A percentile compares a stretch with the other conserved stretches of the same genome.
Evolutionary conservation across 1,140 invertebrate species (phyloP).

Genomic region (Zophobas morio): DNA sequence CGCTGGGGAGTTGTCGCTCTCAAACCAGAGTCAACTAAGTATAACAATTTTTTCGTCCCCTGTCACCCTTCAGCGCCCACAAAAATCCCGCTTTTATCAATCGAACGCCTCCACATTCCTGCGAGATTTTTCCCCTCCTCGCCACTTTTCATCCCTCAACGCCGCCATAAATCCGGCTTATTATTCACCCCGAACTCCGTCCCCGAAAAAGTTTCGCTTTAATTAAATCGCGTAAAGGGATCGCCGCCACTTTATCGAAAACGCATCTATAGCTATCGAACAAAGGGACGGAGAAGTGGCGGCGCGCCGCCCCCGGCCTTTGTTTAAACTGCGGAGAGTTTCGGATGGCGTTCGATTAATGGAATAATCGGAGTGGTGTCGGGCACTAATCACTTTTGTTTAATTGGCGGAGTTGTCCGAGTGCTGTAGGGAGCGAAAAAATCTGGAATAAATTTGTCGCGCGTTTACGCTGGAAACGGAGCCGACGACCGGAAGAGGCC

Average conservation of each 20-base stretch:
- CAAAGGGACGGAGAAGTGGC: neutral
- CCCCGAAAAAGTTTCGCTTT: neutral
- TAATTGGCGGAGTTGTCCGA: neutral
- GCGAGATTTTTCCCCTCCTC: no score
- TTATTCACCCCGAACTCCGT: no score
- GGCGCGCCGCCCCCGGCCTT: neutral
- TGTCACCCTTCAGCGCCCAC: no score
- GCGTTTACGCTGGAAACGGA: neutral
- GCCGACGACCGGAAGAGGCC: neutral
- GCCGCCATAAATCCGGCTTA: no score
- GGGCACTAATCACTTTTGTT: neutral
- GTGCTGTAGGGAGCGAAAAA: no score
- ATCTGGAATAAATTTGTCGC: no score
- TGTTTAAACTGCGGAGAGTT: neutral
- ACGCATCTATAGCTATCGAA: neutral
- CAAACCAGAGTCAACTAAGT: no score
- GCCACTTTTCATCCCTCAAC: no score
- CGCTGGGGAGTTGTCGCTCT: no score
- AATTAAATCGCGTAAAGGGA: neutral
- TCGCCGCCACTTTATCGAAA: slow-evolving; percentile 4
- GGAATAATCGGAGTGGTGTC: neutral
- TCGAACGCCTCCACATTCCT: no score
- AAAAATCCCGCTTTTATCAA: no score
- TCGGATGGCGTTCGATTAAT: neutral
- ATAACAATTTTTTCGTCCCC: no score